A percentile compares a stretch with the other conserved stretches of the same genome.
Conservation (phyloP, 2,888 invertebrate species). For the Calameuta pallipes region DNA sequence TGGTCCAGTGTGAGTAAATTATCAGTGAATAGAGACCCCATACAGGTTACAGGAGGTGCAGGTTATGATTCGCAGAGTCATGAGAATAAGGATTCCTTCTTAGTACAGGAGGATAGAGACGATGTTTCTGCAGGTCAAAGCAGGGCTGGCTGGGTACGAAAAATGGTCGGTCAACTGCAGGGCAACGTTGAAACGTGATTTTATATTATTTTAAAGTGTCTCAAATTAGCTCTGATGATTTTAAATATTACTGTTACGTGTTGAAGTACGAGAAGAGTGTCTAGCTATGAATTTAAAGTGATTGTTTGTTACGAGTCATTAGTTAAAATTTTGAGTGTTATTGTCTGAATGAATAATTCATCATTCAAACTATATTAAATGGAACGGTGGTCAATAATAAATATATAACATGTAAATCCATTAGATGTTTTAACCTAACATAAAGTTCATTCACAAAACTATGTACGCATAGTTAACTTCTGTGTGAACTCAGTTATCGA, state of each 20-base stretch:
- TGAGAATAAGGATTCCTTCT: background rate
- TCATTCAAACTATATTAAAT: slow-evolving; percentile 5
- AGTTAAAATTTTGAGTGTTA: slow-evolving; percentile 13
- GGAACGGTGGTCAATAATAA: background rate
- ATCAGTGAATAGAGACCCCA: background rate
- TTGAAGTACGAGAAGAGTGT: background rate
- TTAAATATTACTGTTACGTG: background rate
- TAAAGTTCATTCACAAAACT: background rate
- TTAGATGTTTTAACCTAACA: background rate
- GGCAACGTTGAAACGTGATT: slow-evolving; percentile 55
- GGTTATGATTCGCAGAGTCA: background rate
- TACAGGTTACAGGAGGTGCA: background rate
- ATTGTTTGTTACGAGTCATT: slow-evolving; percentile 1
- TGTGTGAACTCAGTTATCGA: background rate
- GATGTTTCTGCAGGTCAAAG: slow-evolving; percentile 63
- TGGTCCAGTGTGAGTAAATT: background rate
- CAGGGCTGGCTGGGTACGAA: slow-evolving; percentile 62
- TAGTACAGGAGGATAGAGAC: slow-evolving; percentile 39
- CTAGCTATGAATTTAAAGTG: background rate
- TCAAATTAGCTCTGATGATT: background rate
- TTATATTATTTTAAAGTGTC: background rate
- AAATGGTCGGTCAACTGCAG: slow-evolving; percentile 62
- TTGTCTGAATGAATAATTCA: slow-evolving; percentile 1
- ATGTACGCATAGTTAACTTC: background rate
- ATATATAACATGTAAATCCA: background rate